These are phyloP conservation scores for Drosophila fulvimacula DNA, from an alignment of 2,888 invertebrate genomes.

Conservation along the genomic window DNA sequence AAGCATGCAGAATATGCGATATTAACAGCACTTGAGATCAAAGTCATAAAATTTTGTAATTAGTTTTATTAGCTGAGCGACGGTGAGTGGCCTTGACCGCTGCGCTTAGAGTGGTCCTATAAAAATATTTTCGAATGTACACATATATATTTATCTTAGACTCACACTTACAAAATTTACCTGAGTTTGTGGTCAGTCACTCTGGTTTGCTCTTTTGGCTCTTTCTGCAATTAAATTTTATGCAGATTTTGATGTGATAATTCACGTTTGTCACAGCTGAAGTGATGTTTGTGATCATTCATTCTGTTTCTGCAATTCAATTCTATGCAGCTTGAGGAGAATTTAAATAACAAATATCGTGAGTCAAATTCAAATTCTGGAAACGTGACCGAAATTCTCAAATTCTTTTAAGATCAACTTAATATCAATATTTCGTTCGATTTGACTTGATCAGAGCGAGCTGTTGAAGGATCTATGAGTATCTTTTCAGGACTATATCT, in stretches of 20 bases:
- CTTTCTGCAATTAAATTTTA: not conserved
- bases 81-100: not conserved
- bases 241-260: too few relatives aligned
- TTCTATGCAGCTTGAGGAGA: not conserved
- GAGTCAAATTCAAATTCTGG: not conserved
- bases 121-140: not conserved
- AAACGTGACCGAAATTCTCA: not conserved
- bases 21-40: not conserved
- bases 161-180: not conserved
- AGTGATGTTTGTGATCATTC: not conserved
- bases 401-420: not conserved
- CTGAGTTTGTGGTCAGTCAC: too few relatives aligned
- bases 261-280: too few relatives aligned
- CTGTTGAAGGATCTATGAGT: not conserved
- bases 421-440: not conserved
- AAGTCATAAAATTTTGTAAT: not conserved
- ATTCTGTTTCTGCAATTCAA: not conserved
- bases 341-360: not conserved
- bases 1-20: not conserved
- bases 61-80: not conserved
- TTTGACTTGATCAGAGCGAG: not conserved
- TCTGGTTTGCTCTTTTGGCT: too few relatives aligned
- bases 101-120: not conserved
- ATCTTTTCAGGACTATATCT: too few relatives aligned
- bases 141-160: not conserved